Percentiles rank a stretch among this genome's conserved stretches.
phyloP scores from a whole-genome alignment of 2,888 invertebrate genomes.

The Nycteola revayana region DNA sequence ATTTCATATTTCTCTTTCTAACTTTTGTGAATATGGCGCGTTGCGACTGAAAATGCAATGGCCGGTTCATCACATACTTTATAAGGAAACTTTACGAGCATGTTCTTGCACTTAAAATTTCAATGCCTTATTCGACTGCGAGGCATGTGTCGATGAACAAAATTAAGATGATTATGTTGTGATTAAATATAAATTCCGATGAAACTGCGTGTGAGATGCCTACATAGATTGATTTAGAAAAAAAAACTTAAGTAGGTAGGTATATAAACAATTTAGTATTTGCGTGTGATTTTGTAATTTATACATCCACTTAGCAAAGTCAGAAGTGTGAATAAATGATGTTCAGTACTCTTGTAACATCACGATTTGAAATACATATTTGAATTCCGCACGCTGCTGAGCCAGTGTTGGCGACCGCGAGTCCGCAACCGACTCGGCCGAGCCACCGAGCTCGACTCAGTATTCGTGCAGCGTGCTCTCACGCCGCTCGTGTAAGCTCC shows the following conservation, averaged over 20 bases:
- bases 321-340: conserved; percentile 70
- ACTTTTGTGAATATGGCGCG: conserved; percentile 41
- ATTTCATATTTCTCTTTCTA: conserved; percentile 56
- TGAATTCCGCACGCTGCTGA: neutral
- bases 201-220: no score
- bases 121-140: conserved; percentile 7
- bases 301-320: conserved; percentile 62
- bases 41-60: conserved; percentile 24
- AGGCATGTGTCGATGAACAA: conserved; percentile 6
- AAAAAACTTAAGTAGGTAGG: conserved; percentile 24
- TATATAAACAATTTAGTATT: conserved; percentile 45
- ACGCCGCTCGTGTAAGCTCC: conserved; percentile 42
- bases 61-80: conserved; percentile 34
- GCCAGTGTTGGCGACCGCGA: no score
- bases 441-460: conserved; percentile 33
- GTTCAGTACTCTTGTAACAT: conserved; percentile 50
- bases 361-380: conserved; percentile 53
- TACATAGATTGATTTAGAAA: no score
- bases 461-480: conserved; percentile 51
- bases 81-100: conserved; percentile 33
- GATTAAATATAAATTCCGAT: no score
- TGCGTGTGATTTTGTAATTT: conserved; percentile 68
- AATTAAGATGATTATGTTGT: no score
- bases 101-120: conserved; percentile 26
- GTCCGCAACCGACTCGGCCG: no score